Conservation (phyloP, 2,888 invertebrate species). For the Odontothrips loti region DNA sequence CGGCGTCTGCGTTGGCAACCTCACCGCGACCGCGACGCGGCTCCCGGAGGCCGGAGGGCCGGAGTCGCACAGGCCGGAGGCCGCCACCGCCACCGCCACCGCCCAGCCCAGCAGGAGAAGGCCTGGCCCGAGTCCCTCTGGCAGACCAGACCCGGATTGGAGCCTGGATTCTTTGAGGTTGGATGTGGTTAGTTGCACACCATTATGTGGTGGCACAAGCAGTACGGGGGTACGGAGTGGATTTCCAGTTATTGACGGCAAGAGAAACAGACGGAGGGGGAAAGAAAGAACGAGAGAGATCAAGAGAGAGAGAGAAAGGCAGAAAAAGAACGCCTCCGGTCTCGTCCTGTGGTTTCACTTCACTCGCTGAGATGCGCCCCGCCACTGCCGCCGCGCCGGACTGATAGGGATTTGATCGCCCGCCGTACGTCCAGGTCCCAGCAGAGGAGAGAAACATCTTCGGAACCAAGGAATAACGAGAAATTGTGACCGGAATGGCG, state of each 20-base stretch:
- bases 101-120: not conserved
- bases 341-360: not conserved
- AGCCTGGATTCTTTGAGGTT: conserved; percentile 13
- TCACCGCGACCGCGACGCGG: not conserved
- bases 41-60: not conserved
- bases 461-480: too few relatives aligned
- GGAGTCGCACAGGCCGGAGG: not conserved
- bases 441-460: too few relatives aligned
- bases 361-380: too few relatives aligned
- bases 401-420: too few relatives aligned
- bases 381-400: too few relatives aligned
- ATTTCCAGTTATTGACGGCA: conserved; percentile 17
- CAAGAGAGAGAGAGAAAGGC: too few relatives aligned
- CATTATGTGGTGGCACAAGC: conserved; percentile 16
- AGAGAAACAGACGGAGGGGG: not conserved
- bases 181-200: not conserved
- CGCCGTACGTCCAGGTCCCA: too few relatives aligned
- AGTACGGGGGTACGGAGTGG: not conserved
- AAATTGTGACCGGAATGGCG: too few relatives aligned
- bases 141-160: not conserved
- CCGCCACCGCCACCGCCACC: not conserved
- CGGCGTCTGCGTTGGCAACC: too few relatives aligned
- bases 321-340: too few relatives aligned
- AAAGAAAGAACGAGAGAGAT: too few relatives aligned
- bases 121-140: not conserved